Percentiles rank a stretch among this genome's conserved stretches.
Evolutionary conservation across 30 jellyfish, hydroid and myxozoan genomes (phyloP).

Genomic region (Clytia hemisphaerica): DNA sequence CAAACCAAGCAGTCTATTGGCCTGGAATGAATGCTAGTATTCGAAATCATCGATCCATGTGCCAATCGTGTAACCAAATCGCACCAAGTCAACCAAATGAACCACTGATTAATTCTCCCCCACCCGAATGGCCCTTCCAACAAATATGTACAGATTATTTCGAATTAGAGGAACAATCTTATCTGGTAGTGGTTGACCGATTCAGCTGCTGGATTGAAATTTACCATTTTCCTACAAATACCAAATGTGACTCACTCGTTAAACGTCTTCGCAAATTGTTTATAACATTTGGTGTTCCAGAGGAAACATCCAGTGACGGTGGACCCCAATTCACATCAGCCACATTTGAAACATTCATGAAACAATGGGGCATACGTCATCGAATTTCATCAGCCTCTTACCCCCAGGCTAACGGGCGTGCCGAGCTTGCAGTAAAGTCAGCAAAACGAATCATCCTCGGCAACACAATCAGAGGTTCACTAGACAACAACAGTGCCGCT

Average conservation of each 20-base stretch:
- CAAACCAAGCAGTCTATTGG: conserved; percentile 12
- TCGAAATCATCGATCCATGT: not conserved
- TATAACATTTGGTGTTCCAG: not conserved
- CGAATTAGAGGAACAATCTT: not conserved
- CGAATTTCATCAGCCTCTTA: not conserved
- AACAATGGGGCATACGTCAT: not conserved
- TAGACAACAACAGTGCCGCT: not conserved
- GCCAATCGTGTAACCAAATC: not conserved
- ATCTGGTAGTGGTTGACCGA: not conserved
- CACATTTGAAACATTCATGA: not conserved
- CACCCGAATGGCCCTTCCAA: not conserved
- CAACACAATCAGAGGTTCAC: not conserved
- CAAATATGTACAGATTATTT: not conserved
- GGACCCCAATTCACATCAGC: not conserved
- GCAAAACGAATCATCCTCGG: conserved; percentile 6
- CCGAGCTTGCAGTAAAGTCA: not conserved
- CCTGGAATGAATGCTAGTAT: conserved; percentile 4
- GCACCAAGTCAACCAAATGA: conserved; percentile 8
- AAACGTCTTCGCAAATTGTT: not conserved
- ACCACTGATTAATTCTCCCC: not conserved
- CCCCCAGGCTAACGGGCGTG: conserved; percentile 4
- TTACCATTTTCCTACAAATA: not conserved
- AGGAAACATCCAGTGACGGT: not conserved
- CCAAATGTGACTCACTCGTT: not conserved
- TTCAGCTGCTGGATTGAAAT: not conserved